Percentiles rank a stretch among this genome's conserved stretches.
These are phyloP conservation scores for Ctenoplectra terminalis DNA, from an alignment of 1,140 invertebrate genomes.

Conservation along the genomic window DNA sequence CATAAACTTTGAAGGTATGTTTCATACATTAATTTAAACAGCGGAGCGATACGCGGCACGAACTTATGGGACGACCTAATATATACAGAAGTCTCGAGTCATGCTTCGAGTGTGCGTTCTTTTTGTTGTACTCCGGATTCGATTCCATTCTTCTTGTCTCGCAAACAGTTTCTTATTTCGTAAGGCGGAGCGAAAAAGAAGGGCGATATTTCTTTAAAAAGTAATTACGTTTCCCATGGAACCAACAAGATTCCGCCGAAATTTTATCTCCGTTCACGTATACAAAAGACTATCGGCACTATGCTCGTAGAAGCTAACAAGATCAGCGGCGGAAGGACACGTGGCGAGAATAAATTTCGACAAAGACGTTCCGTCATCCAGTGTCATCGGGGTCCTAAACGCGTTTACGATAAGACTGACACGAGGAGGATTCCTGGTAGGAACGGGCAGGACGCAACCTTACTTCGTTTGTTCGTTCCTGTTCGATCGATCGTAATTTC, in stretches of 20 bases:
- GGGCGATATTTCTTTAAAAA: neutral
- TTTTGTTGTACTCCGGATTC: no score
- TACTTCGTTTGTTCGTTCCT: constrained; percentile 56
- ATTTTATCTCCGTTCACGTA: constrained; percentile 45
- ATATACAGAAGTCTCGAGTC: no score
- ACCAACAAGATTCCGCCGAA: neutral
- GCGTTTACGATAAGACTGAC: constrained; percentile 65
- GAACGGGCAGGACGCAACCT: constrained; percentile 37
- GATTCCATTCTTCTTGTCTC: neutral
- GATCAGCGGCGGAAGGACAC: constrained; percentile 53
- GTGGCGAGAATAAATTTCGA: constrained; percentile 64
- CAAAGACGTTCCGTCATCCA: constrained; percentile 61
- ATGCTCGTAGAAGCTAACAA: constrained; percentile 47
- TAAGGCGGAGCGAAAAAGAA: neutral
- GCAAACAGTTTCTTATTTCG: neutral
- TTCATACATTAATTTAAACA: no score
- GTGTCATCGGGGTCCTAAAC: constrained; percentile 63
- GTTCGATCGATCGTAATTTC: constrained; percentile 80
- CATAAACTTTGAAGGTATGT: no score
- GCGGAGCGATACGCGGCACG: no score
- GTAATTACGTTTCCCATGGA: neutral
- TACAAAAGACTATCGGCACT: constrained; percentile 58
- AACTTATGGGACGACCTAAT: no score
- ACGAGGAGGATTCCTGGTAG: constrained; percentile 26
- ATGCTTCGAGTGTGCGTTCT: no score